Evolutionary conservation across 2,113 vertebrate species (phyloP).

Genomic region (Pionites leucogaster): DNA sequence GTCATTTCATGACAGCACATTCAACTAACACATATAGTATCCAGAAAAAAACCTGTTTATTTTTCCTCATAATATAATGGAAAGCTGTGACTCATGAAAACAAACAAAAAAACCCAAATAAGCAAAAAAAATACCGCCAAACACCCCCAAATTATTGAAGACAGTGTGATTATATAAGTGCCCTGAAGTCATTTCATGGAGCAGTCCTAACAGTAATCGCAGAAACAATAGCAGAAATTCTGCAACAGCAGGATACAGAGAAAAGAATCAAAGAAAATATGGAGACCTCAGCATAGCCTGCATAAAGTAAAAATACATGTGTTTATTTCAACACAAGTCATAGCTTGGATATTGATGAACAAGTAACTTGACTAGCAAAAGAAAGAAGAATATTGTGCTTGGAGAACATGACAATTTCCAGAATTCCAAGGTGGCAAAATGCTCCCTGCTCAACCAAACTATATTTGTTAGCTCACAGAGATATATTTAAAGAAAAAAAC

Average conservation of each 20-base stretch:
- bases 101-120: not conserved
- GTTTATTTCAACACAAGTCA: not conserved
- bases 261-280: not conserved
- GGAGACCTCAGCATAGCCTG: not conserved
- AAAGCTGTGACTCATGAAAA: not conserved
- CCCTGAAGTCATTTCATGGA: not conserved
- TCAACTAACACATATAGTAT: not conserved
- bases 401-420: not conserved
- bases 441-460: not conserved
- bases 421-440: not conserved
- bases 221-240: not conserved
- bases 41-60: not conserved
- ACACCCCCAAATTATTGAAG: not conserved
- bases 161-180: not conserved
- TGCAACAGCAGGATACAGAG: not conserved
- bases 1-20: not conserved
- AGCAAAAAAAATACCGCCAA: not conserved
- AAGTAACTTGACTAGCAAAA: not conserved
- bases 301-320: not conserved
- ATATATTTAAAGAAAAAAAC: not conserved
- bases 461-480: not conserved
- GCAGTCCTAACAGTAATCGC: not conserved
- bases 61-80: not conserved
- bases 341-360: not conserved
- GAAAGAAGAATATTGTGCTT: not conserved